Evolutionary conservation across 2,797 vertebrate species (phyloP), one percentile per base, ranked within the genome.

Genomic region (Anguilla pacifica): DNA sequence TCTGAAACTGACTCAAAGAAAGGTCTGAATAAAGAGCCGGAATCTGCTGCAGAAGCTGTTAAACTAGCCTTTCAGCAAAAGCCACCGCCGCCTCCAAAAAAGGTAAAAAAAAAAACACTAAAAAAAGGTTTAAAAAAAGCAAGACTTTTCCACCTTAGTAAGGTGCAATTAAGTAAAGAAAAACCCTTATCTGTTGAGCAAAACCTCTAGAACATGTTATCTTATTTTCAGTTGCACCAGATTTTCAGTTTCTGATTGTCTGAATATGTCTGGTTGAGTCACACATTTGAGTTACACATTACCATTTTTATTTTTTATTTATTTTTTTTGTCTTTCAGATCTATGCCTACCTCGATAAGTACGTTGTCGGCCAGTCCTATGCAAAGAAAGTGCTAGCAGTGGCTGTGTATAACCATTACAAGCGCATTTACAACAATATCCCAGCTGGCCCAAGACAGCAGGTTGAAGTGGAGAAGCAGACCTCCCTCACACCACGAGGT

Each of bases 391-490:
- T 99, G 93, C 96, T 99, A 92, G 97, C 98, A 0, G 98, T 99
- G 88, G 98, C 98, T 3, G 98, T 99, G 90, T 99, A 99, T 94
- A 99, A 99, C 96, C 98, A 99, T 95, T 99, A 99, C 95, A 99
- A 99, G 89, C 97, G 98, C 89, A 99, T 99, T 95, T 98, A 98
- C 94, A 99, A 99, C 95, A 99, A 99, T 94, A 98, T 99, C 91
- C 98, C 98, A 83, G 95, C 97, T 89, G 97, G 96, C 84, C 94
- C 96, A 93, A 96, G 97, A 74, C 97, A 97, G 92, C 98, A 98
- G 93, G 96, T 97, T 83, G 98, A 99, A 91, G 96, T 96, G 92
- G 98, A 99, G 88, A 99, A 99, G 88, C 98, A 97, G 93, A 96
- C 97, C 13, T 97, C 98, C 74, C 94, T 99, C 91, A 98, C 98